Evolutionary conservation across 2,888 invertebrate genomes (phyloP).

Genomic region (Macroteleia sp.): DNA sequence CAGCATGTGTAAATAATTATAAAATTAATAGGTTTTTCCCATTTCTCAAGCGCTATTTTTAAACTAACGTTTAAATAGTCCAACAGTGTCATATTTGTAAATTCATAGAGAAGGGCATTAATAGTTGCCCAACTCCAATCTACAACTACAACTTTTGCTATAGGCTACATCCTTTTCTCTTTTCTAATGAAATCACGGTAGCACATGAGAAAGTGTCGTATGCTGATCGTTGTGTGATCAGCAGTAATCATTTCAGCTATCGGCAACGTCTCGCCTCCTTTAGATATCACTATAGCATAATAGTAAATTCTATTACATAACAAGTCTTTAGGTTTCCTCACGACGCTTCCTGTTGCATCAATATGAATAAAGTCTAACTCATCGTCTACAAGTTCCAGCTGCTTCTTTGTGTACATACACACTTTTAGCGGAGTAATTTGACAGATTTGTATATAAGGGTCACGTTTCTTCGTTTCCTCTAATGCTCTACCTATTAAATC

Average conservation of each 20-base stretch:
- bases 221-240: neutral
- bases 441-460: no score
- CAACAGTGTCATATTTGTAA: neutral
- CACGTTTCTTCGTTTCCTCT: no score
- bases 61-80: neutral
- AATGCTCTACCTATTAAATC: no score
- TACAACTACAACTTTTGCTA: neutral
- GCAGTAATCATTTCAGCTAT: slow-evolving; percentile 2
- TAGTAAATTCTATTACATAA: neutral
- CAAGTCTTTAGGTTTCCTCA: neutral
- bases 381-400: neutral
- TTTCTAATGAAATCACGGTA: neutral
- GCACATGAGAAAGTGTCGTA: neutral
- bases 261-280: neutral
- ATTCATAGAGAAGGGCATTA: neutral
- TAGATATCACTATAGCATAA: neutral
- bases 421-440: neutral
- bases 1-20: no score
- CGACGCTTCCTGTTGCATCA: neutral
- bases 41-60: slow-evolving; percentile 11
- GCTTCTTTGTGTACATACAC: neutral
- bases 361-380: neutral
- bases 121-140: slow-evolving; percentile 13
- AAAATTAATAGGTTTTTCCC: no score
- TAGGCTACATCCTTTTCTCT: neutral